Conservation (phyloP, 2,888 invertebrate genomes). For the Phyllotreta cruciferae region DNA sequence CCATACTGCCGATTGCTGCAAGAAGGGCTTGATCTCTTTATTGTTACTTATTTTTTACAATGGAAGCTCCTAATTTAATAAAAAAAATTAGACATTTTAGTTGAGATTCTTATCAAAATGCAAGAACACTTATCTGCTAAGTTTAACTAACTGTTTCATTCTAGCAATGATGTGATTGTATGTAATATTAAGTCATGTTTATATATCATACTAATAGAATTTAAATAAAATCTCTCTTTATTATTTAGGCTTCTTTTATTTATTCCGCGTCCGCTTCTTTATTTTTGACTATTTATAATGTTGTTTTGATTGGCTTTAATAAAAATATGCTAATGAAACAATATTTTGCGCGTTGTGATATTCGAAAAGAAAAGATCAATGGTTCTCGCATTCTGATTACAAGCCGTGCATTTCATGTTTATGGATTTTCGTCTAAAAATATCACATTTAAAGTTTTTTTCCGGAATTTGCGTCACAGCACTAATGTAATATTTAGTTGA, state of each 20-base stretch:
- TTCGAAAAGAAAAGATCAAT: too few species aligned
- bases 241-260: conserved; percentile 23
- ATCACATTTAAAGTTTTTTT: too few species aligned
- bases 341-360: too few species aligned
- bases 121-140: conserved; percentile 42
- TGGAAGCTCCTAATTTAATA: conserved; percentile 36
- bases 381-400: too few species aligned
- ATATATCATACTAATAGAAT: conserved; percentile 58
- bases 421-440: too few species aligned
- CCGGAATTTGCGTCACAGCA: too few species aligned
- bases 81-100: conserved; percentile 31
- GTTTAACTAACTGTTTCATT: conserved; percentile 53
- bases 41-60: conserved; percentile 50
- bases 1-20: conserved; percentile 51
- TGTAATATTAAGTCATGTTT: conserved; percentile 59
- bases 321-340: too few species aligned
- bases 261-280: neutral
- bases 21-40: conserved; percentile 56
- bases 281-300: neutral
- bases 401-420: too few species aligned
- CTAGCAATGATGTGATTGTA: conserved; percentile 60
- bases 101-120: conserved; percentile 33
- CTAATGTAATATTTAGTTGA: too few species aligned
- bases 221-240: conserved; percentile 56
- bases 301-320: neutral